These are phyloP conservation scores for Stigmatopora argus DNA, from an alignment of 2,113 vertebrate species.

Conservation along the genomic window DNA sequence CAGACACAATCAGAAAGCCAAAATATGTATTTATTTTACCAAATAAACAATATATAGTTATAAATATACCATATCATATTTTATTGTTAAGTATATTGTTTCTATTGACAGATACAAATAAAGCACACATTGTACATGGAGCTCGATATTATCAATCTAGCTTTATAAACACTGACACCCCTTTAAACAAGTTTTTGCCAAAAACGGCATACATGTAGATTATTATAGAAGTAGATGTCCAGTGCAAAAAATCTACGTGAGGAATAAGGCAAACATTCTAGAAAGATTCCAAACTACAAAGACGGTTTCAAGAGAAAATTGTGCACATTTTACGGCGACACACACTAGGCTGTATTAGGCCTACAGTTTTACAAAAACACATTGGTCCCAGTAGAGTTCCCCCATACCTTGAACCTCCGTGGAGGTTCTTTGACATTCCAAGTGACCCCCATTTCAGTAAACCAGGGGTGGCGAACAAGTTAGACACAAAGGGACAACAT, in stretches of 20 bases:
- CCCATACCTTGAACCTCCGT: constrained; percentile 41
- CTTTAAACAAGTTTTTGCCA: constrained; percentile 42
- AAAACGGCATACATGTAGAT: constrained; percentile 26
- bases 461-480: too few species aligned
- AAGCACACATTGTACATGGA: constrained; percentile 40
- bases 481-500: too few species aligned
- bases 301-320: constrained; percentile 60
- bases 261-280: constrained; percentile 59
- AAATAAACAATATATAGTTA: background rate
- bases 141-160: constrained; percentile 57
- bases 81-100: constrained; percentile 51
- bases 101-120: constrained; percentile 58
- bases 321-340: constrained; percentile 50
- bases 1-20: background rate
- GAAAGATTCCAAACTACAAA: constrained; percentile 74
- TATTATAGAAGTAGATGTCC: constrained; percentile 32
- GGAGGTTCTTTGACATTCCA: constrained; percentile 29
- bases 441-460: constrained; percentile 20
- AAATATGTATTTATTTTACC: background rate
- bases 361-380: constrained; percentile 56
- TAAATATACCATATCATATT: background rate
- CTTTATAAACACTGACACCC: constrained; percentile 48
- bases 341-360: constrained; percentile 38
- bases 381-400: constrained; percentile 53
- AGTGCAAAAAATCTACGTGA: constrained; percentile 60